Conservation (phyloP, 2,888 invertebrate species). For the Aporophyla lueneburgensis region DNA sequence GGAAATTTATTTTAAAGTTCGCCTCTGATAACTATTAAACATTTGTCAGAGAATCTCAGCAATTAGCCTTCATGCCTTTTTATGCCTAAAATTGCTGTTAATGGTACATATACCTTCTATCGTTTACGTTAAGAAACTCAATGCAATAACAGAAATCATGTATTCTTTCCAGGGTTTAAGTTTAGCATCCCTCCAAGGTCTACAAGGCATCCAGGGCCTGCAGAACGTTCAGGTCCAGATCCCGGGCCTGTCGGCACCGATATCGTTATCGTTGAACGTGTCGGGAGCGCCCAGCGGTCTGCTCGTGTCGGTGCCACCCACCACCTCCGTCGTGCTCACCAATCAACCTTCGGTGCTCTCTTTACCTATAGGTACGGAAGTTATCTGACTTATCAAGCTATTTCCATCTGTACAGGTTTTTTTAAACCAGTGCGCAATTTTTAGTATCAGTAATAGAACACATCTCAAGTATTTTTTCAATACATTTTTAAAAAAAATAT, state of each 20-base stretch:
- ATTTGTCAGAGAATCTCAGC: not conserved
- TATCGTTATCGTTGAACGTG: slow-evolving; percentile 94
- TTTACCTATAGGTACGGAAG: slow-evolving; percentile 90
- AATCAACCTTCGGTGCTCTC: slow-evolving; percentile 92
- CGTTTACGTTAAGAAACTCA: not conserved
- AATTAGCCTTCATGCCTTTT: not conserved
- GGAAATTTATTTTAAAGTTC: not conserved
- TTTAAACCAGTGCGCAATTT: too few relatives aligned
- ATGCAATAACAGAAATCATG: not conserved
- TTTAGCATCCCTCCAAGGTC: slow-evolving; percentile 94
- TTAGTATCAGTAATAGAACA: too few relatives aligned
- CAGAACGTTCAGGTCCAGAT: slow-evolving; percentile 96
- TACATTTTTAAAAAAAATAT: too few relatives aligned
- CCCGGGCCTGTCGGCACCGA: slow-evolving; percentile 96
- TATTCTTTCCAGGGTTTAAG: slow-evolving; percentile 91
- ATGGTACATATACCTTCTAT: not conserved
- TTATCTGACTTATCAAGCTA: too few relatives aligned
- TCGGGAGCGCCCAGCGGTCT: slow-evolving; percentile 93
- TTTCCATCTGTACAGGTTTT: too few relatives aligned
- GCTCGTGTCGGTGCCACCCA: slow-evolving; percentile 92
- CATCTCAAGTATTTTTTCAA: too few relatives aligned
- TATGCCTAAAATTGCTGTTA: not conserved
- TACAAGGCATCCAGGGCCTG: slow-evolving; percentile 93
- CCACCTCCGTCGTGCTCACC: slow-evolving; percentile 86
- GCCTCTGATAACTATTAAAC: not conserved